Conservation (phyloP, 2,113 vertebrate genomes). For the Ochotona princeps region DNA sequence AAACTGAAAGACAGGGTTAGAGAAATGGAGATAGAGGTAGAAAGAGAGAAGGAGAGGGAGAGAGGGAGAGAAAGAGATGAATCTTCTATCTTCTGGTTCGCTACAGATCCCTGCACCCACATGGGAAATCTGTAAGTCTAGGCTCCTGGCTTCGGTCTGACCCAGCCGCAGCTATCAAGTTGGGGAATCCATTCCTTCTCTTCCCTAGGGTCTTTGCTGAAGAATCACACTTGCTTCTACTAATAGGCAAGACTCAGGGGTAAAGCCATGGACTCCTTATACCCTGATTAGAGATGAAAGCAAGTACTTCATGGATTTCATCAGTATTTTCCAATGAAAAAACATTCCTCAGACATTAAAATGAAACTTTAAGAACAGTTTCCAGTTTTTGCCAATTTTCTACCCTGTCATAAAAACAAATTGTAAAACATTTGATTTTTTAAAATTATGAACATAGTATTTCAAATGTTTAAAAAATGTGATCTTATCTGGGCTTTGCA, state of each 20-base stretch:
- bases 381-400: constrained; percentile 1
- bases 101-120: too few relatives aligned
- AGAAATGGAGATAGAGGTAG: too few relatives aligned
- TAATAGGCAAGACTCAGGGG: background rate
- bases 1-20: too few relatives aligned
- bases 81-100: too few relatives aligned
- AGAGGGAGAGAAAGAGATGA: too few relatives aligned
- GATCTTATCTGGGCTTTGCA: constrained; percentile 2
- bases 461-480: constrained; percentile 25
- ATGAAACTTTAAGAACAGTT: constrained; percentile 35
- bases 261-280: background rate
- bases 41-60: too few relatives aligned
- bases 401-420: background rate
- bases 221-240: constrained; percentile 17
- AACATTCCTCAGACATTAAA: constrained; percentile 40
- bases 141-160: too few relatives aligned
- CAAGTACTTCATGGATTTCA: background rate
- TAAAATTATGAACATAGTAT: constrained; percentile 6
- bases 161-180: constrained; percentile 1
- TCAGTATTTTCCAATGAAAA: constrained; percentile 33
- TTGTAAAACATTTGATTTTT: constrained; percentile 33
- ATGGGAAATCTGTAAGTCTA: too few relatives aligned
- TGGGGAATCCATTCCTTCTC: constrained; percentile 15
- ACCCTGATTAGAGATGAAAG: constrained; percentile 1
- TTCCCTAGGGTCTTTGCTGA: constrained; percentile 49